These are phyloP conservation scores for Gallinago undulata DNA, from an alignment of 2,113 vertebrate species.

Conservation along the genomic window DNA sequence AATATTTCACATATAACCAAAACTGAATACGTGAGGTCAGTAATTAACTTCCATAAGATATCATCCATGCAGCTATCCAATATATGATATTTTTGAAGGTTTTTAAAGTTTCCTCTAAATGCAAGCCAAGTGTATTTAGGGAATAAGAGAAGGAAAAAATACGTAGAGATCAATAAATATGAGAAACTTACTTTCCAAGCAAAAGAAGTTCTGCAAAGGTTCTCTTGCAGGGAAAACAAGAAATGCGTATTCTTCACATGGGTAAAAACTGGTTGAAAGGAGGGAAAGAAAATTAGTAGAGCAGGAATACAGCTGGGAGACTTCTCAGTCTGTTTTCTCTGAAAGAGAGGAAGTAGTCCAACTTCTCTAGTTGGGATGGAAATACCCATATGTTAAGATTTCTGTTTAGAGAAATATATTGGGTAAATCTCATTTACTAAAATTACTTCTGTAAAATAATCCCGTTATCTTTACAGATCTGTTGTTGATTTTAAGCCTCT, in stretches of 20 bases:
- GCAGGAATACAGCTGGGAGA: constrained; percentile 4
- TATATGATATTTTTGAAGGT: not conserved
- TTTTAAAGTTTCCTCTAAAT: not conserved
- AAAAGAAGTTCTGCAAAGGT: not conserved
- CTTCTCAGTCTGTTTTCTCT: not conserved
- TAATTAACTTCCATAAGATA: not conserved
- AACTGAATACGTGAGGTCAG: not conserved
- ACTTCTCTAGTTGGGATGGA: not conserved
- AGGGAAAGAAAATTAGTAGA: constrained; percentile 10
- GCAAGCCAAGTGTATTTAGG: not conserved
- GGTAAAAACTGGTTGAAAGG: constrained; percentile 28
- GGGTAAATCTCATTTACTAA: not conserved
- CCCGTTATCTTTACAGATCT: constrained; percentile 21
- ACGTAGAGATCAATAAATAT: not conserved
- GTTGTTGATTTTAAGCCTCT: constrained; percentile 31
- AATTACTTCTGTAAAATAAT: constrained; percentile 17
- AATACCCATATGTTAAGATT: constrained; percentile 23
- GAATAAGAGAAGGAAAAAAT: not conserved
- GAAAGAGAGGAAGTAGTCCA: not conserved
- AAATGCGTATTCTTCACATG: not conserved
- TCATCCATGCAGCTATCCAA: not conserved
- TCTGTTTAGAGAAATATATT: not conserved
- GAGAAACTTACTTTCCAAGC: constrained; percentile 22
- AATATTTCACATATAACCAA: not conserved
- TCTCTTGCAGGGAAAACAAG: not conserved